Percentiles rank a stretch among this genome's conserved stretches.
phyloP scores from a whole-genome alignment of 2,888 invertebrate species.

The Drosophila meridionalis region DNA sequence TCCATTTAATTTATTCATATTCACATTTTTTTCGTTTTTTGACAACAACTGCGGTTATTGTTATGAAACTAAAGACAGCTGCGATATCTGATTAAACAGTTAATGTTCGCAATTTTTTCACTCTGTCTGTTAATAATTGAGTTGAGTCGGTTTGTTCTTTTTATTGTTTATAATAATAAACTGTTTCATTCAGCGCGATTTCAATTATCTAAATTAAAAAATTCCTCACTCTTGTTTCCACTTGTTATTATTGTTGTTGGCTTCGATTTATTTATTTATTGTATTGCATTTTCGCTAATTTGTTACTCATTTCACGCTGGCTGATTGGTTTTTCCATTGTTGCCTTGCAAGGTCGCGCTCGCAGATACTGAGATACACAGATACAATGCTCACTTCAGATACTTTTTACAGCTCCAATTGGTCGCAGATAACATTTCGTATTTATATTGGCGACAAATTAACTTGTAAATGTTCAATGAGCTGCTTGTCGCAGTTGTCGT shows the following conservation, averaged over 20 bases:
- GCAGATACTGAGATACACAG: conserved; percentile 40
- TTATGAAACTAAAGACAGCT: conserved; percentile 32
- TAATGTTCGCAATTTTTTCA: conserved; percentile 28
- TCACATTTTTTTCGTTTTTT: neutral
- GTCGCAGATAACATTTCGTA: conserved; percentile 34
- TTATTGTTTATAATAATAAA: conserved; percentile 39
- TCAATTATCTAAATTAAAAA: conserved; percentile 79
- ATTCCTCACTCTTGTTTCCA: conserved; percentile 63
- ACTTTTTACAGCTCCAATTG: conserved; percentile 6
- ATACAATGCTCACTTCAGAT: neutral
- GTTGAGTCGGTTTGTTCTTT: conserved; percentile 18
- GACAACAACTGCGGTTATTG: conserved; percentile 15
- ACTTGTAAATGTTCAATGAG: conserved; percentile 60
- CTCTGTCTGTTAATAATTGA: conserved; percentile 49
- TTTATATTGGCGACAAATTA: conserved; percentile 64
- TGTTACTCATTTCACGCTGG: conserved; percentile 59
- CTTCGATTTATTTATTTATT: conserved; percentile 51
- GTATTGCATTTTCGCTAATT: conserved; percentile 66
- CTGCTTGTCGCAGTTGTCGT: conserved; percentile 24
- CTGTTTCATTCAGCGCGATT: conserved; percentile 47
- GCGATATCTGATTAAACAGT: conserved; percentile 58
- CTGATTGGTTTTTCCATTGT: conserved; percentile 65
- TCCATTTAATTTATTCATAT: conserved; percentile 36
- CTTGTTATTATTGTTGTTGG: conserved; percentile 26
- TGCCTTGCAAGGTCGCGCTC: conserved; percentile 56